Evolutionary conservation across 1,140 invertebrate species (phyloP).

Genomic region (Pristionchus pacificus): DNA sequence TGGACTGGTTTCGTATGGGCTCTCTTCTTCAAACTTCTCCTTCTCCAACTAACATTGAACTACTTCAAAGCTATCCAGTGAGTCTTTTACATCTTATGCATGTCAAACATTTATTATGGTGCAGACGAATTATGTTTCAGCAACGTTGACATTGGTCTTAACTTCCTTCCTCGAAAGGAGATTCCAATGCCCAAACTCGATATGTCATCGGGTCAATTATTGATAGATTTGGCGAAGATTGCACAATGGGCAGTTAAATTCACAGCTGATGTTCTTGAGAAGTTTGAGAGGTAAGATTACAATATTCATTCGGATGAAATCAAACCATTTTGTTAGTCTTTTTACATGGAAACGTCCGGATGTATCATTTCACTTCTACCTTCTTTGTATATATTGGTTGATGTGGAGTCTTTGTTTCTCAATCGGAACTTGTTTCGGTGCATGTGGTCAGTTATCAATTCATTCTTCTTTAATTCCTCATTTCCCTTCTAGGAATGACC

Average conservation of each 20-base stretch:
- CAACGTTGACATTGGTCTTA: slow-evolving; percentile 45
- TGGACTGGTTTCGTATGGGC: slow-evolving; percentile 35
- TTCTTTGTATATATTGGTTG: slow-evolving; percentile 37
- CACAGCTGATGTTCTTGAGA: slow-evolving; percentile 46
- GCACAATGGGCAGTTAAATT: slow-evolving; percentile 42
- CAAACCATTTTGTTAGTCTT: slow-evolving; percentile 22
- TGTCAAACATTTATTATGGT: too few relatives aligned
- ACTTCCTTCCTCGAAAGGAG: slow-evolving; percentile 42
- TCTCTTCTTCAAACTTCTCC: slow-evolving; percentile 36
- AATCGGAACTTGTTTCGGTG: slow-evolving; percentile 24
- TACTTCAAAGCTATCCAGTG: slow-evolving; percentile 40
- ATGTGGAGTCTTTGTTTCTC: slow-evolving; percentile 14
- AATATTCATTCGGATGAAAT: slow-evolving; percentile 2
- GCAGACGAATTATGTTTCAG: too few relatives aligned
- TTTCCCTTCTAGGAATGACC: slow-evolving; percentile 34
- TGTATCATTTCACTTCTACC: slow-evolving; percentile 15
- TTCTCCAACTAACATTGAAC: slow-evolving; percentile 45
- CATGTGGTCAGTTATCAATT: slow-evolving; percentile 13
- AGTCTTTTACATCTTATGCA: slow-evolving; percentile 24
- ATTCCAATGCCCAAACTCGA: slow-evolving; percentile 41
- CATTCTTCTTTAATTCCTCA: too few relatives aligned
- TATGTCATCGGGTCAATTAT: slow-evolving; percentile 45
- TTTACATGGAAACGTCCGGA: slow-evolving; percentile 38
- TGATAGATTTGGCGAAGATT: slow-evolving; percentile 45
- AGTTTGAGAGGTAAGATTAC: slow-evolving; percentile 22